Percentiles rank a stretch among this genome's conserved stretches.
Evolutionary conservation across 2,113 vertebrate species (phyloP).

Genomic region (Erpornis zantholeuca): DNA sequence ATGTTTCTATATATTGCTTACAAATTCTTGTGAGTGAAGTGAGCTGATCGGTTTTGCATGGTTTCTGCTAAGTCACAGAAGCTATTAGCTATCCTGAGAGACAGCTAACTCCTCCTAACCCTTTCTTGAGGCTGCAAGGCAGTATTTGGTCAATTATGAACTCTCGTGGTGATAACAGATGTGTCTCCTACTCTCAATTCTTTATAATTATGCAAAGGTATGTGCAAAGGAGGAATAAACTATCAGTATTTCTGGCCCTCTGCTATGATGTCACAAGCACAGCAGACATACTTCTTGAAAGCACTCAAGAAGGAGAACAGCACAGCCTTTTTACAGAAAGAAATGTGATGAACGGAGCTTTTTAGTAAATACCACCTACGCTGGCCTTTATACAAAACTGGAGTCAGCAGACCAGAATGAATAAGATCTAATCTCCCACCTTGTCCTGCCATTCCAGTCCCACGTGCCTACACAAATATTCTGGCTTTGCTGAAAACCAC

Average conservation of each 20-base stretch:
- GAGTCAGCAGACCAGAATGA: slow-evolving; percentile 44
- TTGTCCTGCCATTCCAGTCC: not conserved
- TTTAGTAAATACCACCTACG: slow-evolving; percentile 41
- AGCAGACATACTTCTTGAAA: not conserved
- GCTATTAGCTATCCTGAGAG: not conserved
- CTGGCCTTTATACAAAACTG: not conserved
- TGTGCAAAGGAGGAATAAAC: not conserved
- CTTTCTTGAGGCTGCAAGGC: not conserved
- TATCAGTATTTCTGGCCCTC: not conserved
- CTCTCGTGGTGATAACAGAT: not conserved
- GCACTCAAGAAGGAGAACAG: not conserved
- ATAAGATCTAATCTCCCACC: slow-evolving; percentile 11
- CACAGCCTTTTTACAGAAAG: not conserved
- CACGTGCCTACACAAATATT: not conserved
- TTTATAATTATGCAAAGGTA: not conserved
- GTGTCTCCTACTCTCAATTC: not conserved
- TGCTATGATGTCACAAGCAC: not conserved
- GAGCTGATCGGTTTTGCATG: not conserved
- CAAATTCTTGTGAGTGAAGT: not conserved
- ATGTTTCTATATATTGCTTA: not conserved
- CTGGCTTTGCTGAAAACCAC: not conserved
- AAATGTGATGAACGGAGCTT: slow-evolving; percentile 4
- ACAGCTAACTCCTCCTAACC: not conserved
- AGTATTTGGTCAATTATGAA: not conserved
- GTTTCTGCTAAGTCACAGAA: not conserved